Evolutionary conservation across 2,888 invertebrate genomes (phyloP).

Genomic region (Mellilla xanthometata): DNA sequence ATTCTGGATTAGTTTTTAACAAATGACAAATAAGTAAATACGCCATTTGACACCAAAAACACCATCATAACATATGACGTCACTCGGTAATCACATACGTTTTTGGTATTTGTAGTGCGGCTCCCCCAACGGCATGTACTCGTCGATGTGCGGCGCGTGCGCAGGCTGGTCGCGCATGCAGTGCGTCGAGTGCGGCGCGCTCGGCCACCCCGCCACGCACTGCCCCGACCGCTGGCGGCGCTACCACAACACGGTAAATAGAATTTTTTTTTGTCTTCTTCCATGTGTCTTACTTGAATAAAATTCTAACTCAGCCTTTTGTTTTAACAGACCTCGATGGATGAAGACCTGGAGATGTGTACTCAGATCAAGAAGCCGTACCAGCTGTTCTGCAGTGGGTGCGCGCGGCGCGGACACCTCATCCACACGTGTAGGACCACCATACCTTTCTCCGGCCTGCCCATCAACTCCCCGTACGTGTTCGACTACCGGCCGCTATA

Average conservation of each 20-base stretch:
- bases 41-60: no score
- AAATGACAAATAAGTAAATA: no score
- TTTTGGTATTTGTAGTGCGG: conserved; percentile 87
- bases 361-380: conserved; percentile 50
- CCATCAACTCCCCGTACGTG: conserved; percentile 67
- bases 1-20: no score
- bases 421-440: conserved; percentile 63
- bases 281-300: no score
- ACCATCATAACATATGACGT: no score
- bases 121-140: conserved; percentile 79
- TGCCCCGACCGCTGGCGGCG: conserved; percentile 90
- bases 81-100: no score
- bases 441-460: conserved; percentile 64
- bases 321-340: conserved; percentile 77
- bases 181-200: conserved; percentile 84
- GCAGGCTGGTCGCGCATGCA: conserved; percentile 64
- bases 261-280: no score
- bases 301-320: no score
- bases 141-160: conserved; percentile 84
- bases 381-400: conserved; percentile 80
- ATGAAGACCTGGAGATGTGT: conserved; percentile 57
- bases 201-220: conserved; percentile 82
- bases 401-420: conserved; percentile 79
- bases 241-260: conserved; percentile 85
- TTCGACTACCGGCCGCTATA: conserved; percentile 54